Conservation (phyloP, 2,797 vertebrate species). For the Phataginus tetradactyla region DNA sequence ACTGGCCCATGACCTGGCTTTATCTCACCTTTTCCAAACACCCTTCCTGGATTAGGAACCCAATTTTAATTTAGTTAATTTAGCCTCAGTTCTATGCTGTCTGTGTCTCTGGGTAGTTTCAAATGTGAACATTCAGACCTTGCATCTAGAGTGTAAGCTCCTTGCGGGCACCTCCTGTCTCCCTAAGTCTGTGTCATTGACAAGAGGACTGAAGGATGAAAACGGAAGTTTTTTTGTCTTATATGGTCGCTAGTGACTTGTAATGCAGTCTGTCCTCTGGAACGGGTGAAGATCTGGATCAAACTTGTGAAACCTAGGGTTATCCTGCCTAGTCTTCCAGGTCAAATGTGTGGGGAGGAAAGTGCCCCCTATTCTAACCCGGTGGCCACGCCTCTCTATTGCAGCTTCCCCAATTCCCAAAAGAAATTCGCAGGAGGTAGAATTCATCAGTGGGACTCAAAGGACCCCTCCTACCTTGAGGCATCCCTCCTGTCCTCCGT, state of each 20-base stretch:
- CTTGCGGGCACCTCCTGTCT: background rate
- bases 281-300: background rate
- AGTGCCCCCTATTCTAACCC: background rate
- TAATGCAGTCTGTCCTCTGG: background rate
- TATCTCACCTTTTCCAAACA: background rate
- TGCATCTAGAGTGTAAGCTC: background rate
- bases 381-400: background rate
- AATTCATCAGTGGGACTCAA: background rate
- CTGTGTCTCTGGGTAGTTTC: background rate
- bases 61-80: background rate
- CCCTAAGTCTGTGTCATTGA: background rate
- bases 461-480: background rate
- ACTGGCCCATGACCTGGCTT: background rate
- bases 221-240: background rate
- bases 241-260: background rate
- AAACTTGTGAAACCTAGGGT: background rate
- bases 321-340: background rate
- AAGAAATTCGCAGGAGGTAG: background rate
- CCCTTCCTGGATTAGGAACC: background rate
- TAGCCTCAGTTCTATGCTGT: background rate
- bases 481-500: accelerated
- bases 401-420: background rate
- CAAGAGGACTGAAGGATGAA: background rate
- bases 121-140: background rate
- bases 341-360: too few species aligned